Conservation (phyloP, 2,888 invertebrate species). For the Scaeva pyrastri region DNA sequence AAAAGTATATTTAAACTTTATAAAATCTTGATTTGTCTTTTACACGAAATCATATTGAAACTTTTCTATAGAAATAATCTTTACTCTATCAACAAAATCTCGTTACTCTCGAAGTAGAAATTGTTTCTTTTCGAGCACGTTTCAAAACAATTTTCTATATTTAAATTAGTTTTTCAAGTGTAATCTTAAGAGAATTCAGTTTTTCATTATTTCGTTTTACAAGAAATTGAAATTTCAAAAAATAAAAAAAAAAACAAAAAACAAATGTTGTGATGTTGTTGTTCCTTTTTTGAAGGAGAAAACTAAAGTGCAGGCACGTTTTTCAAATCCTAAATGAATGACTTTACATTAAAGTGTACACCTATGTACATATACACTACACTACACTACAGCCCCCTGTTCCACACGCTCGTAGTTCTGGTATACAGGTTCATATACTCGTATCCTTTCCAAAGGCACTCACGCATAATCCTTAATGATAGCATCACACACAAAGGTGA, state of each 20-base stretch:
- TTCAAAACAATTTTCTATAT: background rate
- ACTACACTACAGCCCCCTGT: background rate
- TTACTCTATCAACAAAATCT: too few relatives aligned
- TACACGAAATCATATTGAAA: too few relatives aligned
- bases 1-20: too few relatives aligned
- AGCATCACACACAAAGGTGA: conserved; percentile 58
- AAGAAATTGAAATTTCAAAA: background rate
- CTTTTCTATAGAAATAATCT: too few relatives aligned
- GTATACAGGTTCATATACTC: too few relatives aligned
- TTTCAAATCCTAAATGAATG: conserved; percentile 18
- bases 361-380: too few relatives aligned
- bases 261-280: background rate
- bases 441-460: conserved; percentile 27
- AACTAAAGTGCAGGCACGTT: conserved; percentile 19
- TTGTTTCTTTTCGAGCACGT: background rate
- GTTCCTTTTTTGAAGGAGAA: background rate
- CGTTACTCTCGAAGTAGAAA: background rate
- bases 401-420: too few relatives aligned
- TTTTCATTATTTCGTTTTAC: background rate
- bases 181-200: background rate
- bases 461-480: conserved; percentile 69
- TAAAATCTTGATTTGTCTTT: too few relatives aligned
- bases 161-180: conserved; percentile 26
- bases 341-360: background rate
- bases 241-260: background rate